Percentiles rank a stretch among this genome's conserved stretches.
phyloP scores from a whole-genome alignment of 2,888 invertebrate species.

The Agonopterix arenella region DNA sequence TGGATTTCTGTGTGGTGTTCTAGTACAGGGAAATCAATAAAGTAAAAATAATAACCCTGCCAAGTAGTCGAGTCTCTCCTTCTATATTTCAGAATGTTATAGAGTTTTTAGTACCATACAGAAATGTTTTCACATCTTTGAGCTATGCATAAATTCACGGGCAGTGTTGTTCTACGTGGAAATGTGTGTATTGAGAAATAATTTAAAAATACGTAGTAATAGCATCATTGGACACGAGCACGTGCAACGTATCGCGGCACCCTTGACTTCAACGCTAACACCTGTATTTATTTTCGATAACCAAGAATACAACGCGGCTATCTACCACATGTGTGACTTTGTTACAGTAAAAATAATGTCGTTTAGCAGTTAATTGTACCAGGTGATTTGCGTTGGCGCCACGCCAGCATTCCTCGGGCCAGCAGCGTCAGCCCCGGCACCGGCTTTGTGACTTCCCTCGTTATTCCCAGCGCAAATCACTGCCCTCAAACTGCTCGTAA shows the following conservation, averaged over 20 bases:
- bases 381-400: slow-evolving; percentile 25
- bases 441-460: not conserved
- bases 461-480: not conserved
- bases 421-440: not conserved
- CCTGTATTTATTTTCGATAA: not conserved
- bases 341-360: slow-evolving; percentile 15
- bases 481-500: slow-evolving; percentile 6
- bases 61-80: too few relatives aligned
- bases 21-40: too few relatives aligned
- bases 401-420: slow-evolving; percentile 16
- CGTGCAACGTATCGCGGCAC: not conserved
- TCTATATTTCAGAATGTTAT: too few relatives aligned
- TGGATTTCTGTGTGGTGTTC: too few relatives aligned
- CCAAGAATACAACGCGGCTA: not conserved
- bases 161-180: too few relatives aligned
- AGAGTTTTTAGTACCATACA: too few relatives aligned
- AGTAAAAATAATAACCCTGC: too few relatives aligned
- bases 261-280: not conserved
- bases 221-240: not conserved
- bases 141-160: too few relatives aligned
- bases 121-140: too few relatives aligned
- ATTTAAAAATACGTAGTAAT: too few relatives aligned
- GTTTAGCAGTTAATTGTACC: slow-evolving; percentile 21
- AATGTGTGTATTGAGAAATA: too few relatives aligned
- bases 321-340: not conserved